These are phyloP conservation scores for Chironomus riparius DNA, from an alignment of 2,888 invertebrate genomes.

Conservation along the genomic window DNA sequence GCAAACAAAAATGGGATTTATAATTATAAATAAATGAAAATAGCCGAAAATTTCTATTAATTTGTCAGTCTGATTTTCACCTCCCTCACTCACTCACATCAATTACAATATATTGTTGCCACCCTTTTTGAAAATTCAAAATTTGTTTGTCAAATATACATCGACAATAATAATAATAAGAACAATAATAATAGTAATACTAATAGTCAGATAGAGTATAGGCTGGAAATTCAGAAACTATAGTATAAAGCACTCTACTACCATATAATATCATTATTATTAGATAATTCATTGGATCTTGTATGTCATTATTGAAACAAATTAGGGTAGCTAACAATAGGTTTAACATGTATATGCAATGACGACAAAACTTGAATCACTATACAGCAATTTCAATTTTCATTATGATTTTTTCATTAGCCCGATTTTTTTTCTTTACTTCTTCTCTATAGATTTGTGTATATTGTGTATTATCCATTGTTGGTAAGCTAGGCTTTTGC, in stretches of 20 bases:
- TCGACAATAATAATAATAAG: too few relatives aligned
- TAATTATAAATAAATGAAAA: conserved; percentile 21
- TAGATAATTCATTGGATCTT: conserved; percentile 25
- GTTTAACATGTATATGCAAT: too few relatives aligned
- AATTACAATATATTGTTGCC: not conserved
- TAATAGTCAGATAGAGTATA: not conserved
- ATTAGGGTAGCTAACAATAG: conserved; percentile 5
- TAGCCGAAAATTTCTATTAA: conserved; percentile 17
- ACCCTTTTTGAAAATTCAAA: too few relatives aligned
- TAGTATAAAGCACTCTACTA: not conserved
- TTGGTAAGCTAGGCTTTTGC: not conserved
- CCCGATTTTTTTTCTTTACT: not conserved
- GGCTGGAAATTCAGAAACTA: not conserved
- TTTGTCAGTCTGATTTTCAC: conserved; percentile 1
- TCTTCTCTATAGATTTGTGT: not conserved
- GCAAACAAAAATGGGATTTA: conserved; percentile 14
- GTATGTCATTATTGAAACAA: conserved; percentile 24
- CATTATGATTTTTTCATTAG: conserved; percentile 8
- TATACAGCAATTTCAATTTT: conserved; percentile 19
- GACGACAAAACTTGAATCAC: not conserved
- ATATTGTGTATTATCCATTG: not conserved
- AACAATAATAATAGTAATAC: too few relatives aligned
- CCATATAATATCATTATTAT: conserved; percentile 12
- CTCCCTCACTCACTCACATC: not conserved
- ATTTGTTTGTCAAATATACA: too few relatives aligned